Percentiles rank a stretch among this genome's conserved stretches.
phyloP scores from a whole-genome alignment of 2,113 vertebrate genomes.

The Genyomyrus donnyi region DNA sequence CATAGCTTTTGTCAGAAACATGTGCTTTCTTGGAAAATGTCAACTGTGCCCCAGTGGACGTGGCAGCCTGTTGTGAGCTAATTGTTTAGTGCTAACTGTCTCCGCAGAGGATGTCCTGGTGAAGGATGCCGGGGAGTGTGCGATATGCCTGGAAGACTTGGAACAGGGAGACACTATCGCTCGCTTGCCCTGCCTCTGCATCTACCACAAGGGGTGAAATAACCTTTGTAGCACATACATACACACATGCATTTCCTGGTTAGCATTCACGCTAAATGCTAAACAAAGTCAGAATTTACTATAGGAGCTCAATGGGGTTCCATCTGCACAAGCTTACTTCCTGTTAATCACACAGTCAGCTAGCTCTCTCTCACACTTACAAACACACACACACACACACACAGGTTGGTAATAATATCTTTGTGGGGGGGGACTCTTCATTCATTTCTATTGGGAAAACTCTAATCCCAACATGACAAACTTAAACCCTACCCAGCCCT shows the following conservation, averaged over 20 bases:
- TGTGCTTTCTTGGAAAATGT: background rate
- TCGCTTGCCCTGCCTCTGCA: slow-evolving; percentile 92
- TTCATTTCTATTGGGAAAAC: no score
- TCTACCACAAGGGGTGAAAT: slow-evolving; percentile 95
- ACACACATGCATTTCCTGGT: background rate
- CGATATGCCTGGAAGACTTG: slow-evolving; percentile 93
- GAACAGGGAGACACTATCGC: slow-evolving; percentile 96
- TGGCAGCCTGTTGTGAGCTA: background rate
- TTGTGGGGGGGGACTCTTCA: no score
- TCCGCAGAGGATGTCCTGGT: slow-evolving; percentile 89
- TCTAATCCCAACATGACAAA: no score
- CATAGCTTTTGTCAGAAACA: background rate
- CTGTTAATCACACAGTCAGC: background rate
- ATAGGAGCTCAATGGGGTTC: background rate
- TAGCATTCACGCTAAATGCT: background rate
- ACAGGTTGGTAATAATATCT: background rate
- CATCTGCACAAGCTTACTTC: background rate
- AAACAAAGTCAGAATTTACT: background rate
- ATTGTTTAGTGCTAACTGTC: slow-evolving; percentile 23
- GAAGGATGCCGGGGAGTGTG: slow-evolving; percentile 93
- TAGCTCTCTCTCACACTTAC: background rate
- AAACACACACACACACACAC: background rate
- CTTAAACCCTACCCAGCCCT: no score
- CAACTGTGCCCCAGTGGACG: background rate
- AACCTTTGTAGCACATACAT: background rate